A percentile compares a stretch with the other conserved stretches of the same genome.
Evolutionary conservation across 2,888 invertebrate genomes (phyloP).

Genomic region (Actias luna): DNA sequence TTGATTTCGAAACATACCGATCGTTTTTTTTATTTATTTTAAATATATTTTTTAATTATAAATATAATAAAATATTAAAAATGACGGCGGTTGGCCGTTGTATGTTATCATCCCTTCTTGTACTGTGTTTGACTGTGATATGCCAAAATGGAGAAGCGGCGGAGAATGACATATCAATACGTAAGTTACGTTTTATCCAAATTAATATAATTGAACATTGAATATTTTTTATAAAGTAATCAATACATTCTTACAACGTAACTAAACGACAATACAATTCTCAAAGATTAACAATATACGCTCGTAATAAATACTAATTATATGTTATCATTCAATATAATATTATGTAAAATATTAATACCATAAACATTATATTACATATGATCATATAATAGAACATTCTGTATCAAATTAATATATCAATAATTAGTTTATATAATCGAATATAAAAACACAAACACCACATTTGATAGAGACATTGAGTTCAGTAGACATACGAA

Average conservation of each 20-base stretch:
- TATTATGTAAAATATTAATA: too few species aligned
- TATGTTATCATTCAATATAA: too few species aligned
- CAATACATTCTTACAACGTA: background rate
- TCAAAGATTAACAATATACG: too few species aligned
- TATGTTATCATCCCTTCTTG: conserved; percentile 56
- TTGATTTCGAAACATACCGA: conserved; percentile 18
- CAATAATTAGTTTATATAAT: too few species aligned
- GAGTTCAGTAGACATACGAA: too few species aligned
- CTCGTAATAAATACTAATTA: too few species aligned
- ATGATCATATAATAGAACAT: too few species aligned
- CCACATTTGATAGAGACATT: too few species aligned
- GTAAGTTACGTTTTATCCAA: conserved; percentile 51
- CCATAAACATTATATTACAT: too few species aligned
- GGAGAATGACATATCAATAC: conserved; percentile 53
- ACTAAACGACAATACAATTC: too few species aligned
- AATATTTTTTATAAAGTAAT: background rate
- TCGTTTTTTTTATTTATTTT: conserved; percentile 29
- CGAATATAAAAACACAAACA: too few species aligned
- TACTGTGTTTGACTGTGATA: conserved; percentile 61
- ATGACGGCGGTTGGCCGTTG: conserved; percentile 60
- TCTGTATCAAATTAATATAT: too few species aligned
- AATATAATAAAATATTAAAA: conserved; percentile 20
- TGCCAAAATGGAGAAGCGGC: conserved; percentile 64
- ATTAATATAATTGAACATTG: background rate
- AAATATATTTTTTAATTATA: background rate